A percentile compares a stretch with the other conserved stretches of the same genome.
phyloP scores from a whole-genome alignment of 2,113 vertebrate species.

The Sus scrofa region T2T-Sscrofa CM000817.6:138303001-138303500 shows the following conservation, averaged over 20 bases:
- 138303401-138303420: neutral
- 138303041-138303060: constrained; percentile 71
- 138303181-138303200: constrained; percentile 84
- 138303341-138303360: neutral
- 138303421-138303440: neutral
- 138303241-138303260: constrained; percentile 79
- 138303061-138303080: constrained; percentile 78
- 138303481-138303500: neutral
- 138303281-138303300: constrained; percentile 67
- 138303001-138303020: constrained; percentile 47
- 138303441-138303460: neutral
- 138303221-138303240: constrained; percentile 81
- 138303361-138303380: neutral
- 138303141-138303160: constrained; percentile 76
- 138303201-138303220: constrained; percentile 80
- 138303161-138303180: constrained; percentile 83
- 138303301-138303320: constrained; percentile 69
- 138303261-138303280: constrained; percentile 66
- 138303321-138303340: constrained; percentile 63
- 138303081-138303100: constrained; percentile 81
- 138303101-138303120: constrained; percentile 79
- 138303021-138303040: constrained; percentile 72
- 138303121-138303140: constrained; percentile 82
- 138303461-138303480: neutral
- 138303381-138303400: neutral